Conservation (phyloP, 2,797 vertebrate species). For the Pseudotriccus pelzelni region DNA sequence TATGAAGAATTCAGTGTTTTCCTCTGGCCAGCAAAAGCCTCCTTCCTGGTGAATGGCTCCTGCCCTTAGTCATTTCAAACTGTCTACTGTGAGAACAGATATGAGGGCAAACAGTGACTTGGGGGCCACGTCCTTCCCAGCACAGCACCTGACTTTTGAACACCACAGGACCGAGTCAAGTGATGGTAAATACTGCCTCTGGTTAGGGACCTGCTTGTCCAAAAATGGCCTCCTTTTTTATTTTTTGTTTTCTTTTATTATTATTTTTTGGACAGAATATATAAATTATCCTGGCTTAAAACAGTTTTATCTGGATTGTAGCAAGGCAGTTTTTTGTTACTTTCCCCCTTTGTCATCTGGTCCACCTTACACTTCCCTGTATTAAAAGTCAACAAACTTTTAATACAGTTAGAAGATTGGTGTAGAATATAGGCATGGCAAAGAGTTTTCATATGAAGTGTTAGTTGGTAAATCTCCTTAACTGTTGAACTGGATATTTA, state of each 20-base stretch:
- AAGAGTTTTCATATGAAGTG: neutral
- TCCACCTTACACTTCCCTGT: neutral
- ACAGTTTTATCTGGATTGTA: neutral
- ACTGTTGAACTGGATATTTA: slow-evolving; percentile 17
- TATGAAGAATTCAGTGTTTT: neutral
- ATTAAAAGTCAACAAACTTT: neutral
- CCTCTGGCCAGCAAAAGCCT: neutral
- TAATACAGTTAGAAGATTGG: neutral
- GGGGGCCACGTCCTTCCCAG: neutral
- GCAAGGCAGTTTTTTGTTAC: neutral
- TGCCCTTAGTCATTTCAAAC: neutral
- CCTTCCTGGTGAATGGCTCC: neutral
- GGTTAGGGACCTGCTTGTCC: neutral
- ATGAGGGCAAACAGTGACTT: neutral
- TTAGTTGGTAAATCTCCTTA: slow-evolving; percentile 10
- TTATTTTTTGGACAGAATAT: neutral
- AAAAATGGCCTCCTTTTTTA: neutral
- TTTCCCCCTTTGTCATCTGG: neutral
- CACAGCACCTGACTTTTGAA: neutral
- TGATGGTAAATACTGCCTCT: neutral
- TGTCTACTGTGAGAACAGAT: neutral
- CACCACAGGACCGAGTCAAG: neutral
- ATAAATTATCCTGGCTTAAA: neutral
- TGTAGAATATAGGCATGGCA: neutral
- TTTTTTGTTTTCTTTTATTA: neutral